These are phyloP conservation scores for Eupleurogrammus muticus DNA, from an alignment of 2,797 vertebrate genomes.

Conservation along the genomic window DNA sequence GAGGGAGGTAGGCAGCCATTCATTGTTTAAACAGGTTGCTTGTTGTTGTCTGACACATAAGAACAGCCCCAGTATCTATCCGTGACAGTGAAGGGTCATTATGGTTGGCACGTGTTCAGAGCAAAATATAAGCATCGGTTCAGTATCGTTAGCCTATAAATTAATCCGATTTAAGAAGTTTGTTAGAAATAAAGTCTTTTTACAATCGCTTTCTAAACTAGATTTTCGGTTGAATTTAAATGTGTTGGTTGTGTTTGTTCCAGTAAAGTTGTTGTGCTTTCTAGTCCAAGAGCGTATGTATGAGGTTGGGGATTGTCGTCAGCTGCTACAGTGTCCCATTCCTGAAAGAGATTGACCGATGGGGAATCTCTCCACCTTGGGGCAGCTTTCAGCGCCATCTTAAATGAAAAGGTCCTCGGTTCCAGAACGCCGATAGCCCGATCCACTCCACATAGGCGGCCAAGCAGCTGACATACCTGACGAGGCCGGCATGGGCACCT, in stretches of 20 bases:
- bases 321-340: constrained; percentile 63
- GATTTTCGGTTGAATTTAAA: constrained; percentile 12
- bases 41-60: constrained; percentile 73
- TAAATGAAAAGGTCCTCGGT: constrained; percentile 75
- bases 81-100: constrained; percentile 30
- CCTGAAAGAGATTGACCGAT: constrained; percentile 70
- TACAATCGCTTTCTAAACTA: neutral
- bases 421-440: constrained; percentile 41
- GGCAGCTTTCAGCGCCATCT: constrained; percentile 77
- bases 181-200: constrained; percentile 4
- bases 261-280: constrained; percentile 25
- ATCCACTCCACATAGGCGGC: constrained; percentile 55
- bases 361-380: constrained; percentile 76
- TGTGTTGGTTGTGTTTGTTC: constrained; percentile 25
- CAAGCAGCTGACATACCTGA: constrained; percentile 81
- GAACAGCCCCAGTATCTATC: constrained; percentile 36
- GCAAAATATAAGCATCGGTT: constrained; percentile 23
- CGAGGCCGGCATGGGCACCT: constrained; percentile 56
- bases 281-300: constrained; percentile 13
- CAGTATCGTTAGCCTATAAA: constrained; percentile 31
- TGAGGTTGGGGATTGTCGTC: constrained; percentile 45
- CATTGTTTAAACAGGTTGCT: constrained; percentile 76
- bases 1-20: constrained; percentile 58
- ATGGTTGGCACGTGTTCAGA: constrained; percentile 54
- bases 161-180: constrained; percentile 11